phyloP scores from a whole-genome alignment of 2,888 invertebrate species.

The Oithona nana region DNA sequence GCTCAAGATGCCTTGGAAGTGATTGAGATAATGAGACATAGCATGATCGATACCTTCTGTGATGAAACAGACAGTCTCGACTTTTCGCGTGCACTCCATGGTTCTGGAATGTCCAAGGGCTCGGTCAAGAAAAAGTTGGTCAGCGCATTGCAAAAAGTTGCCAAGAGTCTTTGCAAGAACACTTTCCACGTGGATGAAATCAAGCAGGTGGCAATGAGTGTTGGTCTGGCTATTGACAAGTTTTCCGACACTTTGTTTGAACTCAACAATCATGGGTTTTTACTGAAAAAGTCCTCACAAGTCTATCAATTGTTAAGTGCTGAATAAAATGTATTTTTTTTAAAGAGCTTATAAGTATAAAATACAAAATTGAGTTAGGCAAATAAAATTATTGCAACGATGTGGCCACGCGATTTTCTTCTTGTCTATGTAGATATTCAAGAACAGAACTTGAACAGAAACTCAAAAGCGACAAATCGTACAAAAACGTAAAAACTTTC shows the following conservation, averaged over 20 bases:
- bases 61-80: conserved; percentile 47
- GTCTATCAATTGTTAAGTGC: conserved; percentile 43
- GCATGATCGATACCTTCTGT: conserved; percentile 52
- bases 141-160: conserved; percentile 42
- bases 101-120: conserved; percentile 20
- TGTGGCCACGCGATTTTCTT: too few species aligned
- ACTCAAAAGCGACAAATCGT: too few species aligned
- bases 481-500: too few species aligned
- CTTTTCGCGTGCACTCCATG: conserved; percentile 24
- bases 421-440: too few species aligned
- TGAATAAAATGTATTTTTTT: conserved; percentile 21
- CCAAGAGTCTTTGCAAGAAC: conserved; percentile 44
- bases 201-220: conserved; percentile 45
- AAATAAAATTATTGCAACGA: too few species aligned
- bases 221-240: conserved; percentile 42
- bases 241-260: conserved; percentile 50
- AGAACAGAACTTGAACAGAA: too few species aligned
- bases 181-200: conserved; percentile 57
- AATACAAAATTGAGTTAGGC: too few species aligned
- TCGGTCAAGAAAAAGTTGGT: conserved; percentile 51
- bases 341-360: too few species aligned
- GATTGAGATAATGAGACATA: conserved; percentile 60
- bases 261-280: conserved; percentile 63
- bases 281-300: conserved; percentile 57
- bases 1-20: conserved; percentile 63